Evolutionary conservation across 2,113 vertebrate genomes (phyloP), one percentile per base, ranked within the genome.

Genomic region (Lynx canadensis): DNA sequence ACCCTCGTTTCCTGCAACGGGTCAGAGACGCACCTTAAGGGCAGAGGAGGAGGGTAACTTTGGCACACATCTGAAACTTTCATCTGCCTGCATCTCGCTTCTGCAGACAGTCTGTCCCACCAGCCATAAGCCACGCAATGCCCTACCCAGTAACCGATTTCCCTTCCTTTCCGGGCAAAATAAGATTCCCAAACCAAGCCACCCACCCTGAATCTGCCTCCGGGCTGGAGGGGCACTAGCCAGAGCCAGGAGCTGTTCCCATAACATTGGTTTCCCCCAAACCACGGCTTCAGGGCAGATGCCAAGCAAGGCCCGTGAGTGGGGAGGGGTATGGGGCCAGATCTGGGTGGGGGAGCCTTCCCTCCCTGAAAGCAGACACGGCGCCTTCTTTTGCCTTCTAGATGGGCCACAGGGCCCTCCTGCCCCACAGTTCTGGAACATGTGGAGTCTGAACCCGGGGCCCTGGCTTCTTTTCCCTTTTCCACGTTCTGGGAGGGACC

Each of bases 121-220:
- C 71, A 65, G 33, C n/a, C 63, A 6, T 19, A 21, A 63, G 73
- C 45, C 31, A 5, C 0, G 0, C 45, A 1, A 29, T 27, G 63
- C 33, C 48, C 60, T 80, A 6, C 31, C 15, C 36, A 4, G 79
- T 0, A 7, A 45, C 19, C 23, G 71, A 81, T 10, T 60, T 31
- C 23, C 19, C 83, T 90, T 63, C 55, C n/a, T 89, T 94, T 78
- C 82, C 6, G 1, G 33, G 91, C 57, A 95, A 87, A 94, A 38
- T 15, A 38, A 85, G 91, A 95, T 76, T 91, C 73, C 38, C 78
- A 94, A 63, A 91, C 45, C 85, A 89, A 94, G 48, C 52, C 71
- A 84, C 89, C 73, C 66, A 86, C 91, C 11, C 52, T 0, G 74
- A 92, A 57, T 73, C 68, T 68, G 50, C 82, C 88, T 90, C 52